These are phyloP conservation scores for Sympetrum striolatum DNA, from an alignment of 2,888 invertebrate species.

Conservation along the genomic window DNA sequence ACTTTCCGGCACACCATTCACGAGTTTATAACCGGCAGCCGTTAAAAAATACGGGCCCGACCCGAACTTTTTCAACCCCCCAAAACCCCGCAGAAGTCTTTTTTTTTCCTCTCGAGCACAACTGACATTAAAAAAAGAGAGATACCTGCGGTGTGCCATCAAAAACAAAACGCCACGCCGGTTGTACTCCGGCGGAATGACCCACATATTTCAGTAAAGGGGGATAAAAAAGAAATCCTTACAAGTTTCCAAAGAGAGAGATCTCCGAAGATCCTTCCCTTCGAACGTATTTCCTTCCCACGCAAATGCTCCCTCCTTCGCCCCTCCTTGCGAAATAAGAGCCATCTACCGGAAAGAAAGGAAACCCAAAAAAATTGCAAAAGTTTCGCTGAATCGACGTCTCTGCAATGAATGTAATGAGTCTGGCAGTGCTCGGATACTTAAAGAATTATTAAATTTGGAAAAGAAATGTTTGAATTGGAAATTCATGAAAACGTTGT, in stretches of 20 bases:
- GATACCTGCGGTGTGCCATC: background rate
- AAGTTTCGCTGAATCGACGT: too few species aligned
- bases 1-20: background rate
- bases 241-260: slow-evolving; percentile 12
- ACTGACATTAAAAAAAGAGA: background rate
- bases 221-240: background rate
- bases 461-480: too few species aligned
- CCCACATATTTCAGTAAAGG: slow-evolving; percentile 12
- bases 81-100: background rate
- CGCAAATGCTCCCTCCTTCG: background rate
- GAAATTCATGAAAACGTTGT: too few species aligned
- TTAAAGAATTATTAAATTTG: too few species aligned
- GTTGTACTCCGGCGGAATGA: background rate
- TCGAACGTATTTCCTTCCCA: background rate
- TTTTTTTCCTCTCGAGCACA: background rate
- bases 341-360: background rate
- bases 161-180: background rate
- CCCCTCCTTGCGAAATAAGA: background rate
- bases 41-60: background rate
- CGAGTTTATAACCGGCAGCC: background rate
- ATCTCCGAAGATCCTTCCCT: background rate
- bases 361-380: background rate
- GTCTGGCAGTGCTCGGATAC: too few species aligned
- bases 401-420: too few species aligned
- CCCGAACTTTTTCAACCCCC: background rate